These are phyloP conservation scores for Larimichthys crocea DNA, from an alignment of 2,113 vertebrate genomes.

Conservation along the genomic window DNA sequence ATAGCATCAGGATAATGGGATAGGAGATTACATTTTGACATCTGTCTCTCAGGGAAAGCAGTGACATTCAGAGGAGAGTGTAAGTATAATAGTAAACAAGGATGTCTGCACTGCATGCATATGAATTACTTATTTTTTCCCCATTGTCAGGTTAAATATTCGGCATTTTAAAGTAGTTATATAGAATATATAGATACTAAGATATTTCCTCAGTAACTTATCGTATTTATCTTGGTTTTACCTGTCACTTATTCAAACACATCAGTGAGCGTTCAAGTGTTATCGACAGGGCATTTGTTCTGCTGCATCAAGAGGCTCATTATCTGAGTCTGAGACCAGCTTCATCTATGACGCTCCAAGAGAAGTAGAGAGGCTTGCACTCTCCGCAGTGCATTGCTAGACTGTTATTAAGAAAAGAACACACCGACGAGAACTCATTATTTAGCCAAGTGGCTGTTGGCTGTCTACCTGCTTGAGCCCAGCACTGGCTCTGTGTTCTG, in stretches of 20 bases:
- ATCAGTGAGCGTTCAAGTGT: neutral
- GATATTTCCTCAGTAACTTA: neutral
- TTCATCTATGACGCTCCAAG: neutral
- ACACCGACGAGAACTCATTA: conserved; percentile 51
- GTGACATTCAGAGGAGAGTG: conserved; percentile 10
- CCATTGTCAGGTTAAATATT: neutral
- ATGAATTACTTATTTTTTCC: neutral
- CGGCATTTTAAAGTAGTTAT: neutral
- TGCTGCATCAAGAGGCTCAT: conserved; percentile 37
- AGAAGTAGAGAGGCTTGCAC: conserved; percentile 11
- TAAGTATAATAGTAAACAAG: neutral
- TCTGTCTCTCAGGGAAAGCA: neutral
- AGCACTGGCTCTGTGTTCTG: conserved; percentile 29
- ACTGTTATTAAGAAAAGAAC: conserved; percentile 42
- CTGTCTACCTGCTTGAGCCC: conserved; percentile 23
- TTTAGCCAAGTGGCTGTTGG: conserved; percentile 40
- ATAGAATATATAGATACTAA: neutral
- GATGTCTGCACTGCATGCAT: neutral
- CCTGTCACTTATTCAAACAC: neutral
- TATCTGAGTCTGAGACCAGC: neutral
- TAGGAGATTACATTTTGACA: neutral
- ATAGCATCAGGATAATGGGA: neutral
- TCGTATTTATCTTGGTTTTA: neutral
- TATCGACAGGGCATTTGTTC: conserved; percentile 20
- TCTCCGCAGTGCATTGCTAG: conserved; percentile 16